Evolutionary conservation across 2,797 vertebrate species (phyloP), one percentile per base, ranked within the genome.

Genomic region (Sciurus carolinensis): DNA sequence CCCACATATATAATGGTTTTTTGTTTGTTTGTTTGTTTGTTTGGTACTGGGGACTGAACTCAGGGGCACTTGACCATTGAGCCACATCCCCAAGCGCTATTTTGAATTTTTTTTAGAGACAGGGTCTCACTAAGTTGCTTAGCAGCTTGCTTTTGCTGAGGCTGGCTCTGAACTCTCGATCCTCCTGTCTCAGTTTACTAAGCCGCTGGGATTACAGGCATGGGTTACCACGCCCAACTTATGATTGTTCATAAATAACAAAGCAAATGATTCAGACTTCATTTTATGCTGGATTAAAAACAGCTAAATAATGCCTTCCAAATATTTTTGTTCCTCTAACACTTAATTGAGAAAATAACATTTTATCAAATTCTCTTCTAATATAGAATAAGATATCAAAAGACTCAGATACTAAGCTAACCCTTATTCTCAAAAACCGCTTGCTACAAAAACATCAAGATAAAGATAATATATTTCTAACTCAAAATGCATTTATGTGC

Each of bases 271-370:
- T 71, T 93, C 64, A 95, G 30, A 92, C n/a, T 82, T 90, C 62
- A 97, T 75, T 96, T 90, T 87, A 93, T 95, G 39, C 15, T 77
- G 44, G 26, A 92, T 82, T 82, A 85, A 94, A 90, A 83, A 82
- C 24, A 72, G 47, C 44, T 95, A 87, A 92, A 75, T 82, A 90
- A 91, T 77, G 30, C 36, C 33, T 81, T 91, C 80, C 76, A 39
- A 20, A 76, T 89, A 86, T 52, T 90, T 94, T 95, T 50, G 4
- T 84, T 88, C 62, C n/a, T 94, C 28, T 12, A 95, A 79, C 30
- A 85, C 33, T 80, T 86, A 92, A n/a, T 24, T 93, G 67, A 50
- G 39, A 18, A 85, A 91, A 28, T 80, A 95, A 91, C 33, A 7
- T 95, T 91, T 88, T 81, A 87, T 72, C 3, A 15, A 13, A 71